Evolutionary conservation across 2,797 vertebrate species (phyloP).

Genomic region (Ambastaia sidthimunki): DNA sequence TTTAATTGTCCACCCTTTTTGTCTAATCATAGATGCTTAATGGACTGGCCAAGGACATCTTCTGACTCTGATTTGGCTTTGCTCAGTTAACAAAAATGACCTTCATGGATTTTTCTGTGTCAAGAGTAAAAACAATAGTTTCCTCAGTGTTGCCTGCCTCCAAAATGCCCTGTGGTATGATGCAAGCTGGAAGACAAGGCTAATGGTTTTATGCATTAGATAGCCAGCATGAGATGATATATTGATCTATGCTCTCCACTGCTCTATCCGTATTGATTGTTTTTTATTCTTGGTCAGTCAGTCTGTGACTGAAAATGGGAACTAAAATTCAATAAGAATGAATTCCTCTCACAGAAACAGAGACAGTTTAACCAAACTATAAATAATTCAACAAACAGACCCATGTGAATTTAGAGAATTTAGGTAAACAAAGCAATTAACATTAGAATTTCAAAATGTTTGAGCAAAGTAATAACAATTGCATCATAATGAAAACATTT

Average conservation of each 20-base stretch:
- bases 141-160: constrained; percentile 5
- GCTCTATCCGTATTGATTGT: constrained; percentile 43
- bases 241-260: constrained; percentile 49
- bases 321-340: constrained; percentile 1
- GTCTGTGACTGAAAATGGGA: constrained; percentile 5
- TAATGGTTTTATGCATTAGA: constrained; percentile 15
- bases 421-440: too few species aligned
- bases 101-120: background rate
- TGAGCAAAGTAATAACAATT: too few species aligned
- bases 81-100: background rate
- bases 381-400: background rate
- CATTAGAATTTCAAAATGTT: too few species aligned
- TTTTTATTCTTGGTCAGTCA: constrained; percentile 19
- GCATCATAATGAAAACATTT: too few species aligned
- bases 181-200: constrained; percentile 4
- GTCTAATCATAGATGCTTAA: constrained; percentile 13
- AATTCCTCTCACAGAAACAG: background rate
- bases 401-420: background rate
- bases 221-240: constrained; percentile 25
- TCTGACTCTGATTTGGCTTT: background rate
- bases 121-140: constrained; percentile 17
- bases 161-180: constrained; percentile 5
- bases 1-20: background rate
- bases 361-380: background rate
- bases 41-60: constrained; percentile 34